Percentiles rank a stretch among this genome's conserved stretches.
Conservation (phyloP, 1,140 invertebrate genomes). For the Marisa cornuarietis region DNA sequence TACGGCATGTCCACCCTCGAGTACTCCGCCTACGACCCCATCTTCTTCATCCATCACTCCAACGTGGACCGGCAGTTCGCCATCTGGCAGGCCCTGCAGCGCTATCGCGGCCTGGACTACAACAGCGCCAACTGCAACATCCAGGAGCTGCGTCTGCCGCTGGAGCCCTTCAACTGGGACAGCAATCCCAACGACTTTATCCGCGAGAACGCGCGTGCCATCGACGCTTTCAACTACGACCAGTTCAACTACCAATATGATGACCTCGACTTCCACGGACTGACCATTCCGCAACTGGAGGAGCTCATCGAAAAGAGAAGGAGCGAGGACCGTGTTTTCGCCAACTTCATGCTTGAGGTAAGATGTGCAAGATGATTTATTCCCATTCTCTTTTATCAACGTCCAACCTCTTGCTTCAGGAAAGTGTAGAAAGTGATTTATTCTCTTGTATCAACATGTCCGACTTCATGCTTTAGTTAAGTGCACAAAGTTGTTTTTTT, state of each 20-base stretch:
- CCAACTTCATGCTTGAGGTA: constrained; percentile 16
- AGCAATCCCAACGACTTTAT: constrained; percentile 16
- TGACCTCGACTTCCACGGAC: constrained; percentile 29
- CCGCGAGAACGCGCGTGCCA: constrained; percentile 16
- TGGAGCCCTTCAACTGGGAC: constrained; percentile 30
- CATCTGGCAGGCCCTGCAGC: constrained; percentile 30
- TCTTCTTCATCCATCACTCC: constrained; percentile 19
- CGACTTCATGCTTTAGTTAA: too few species aligned
- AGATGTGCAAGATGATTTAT: neutral
- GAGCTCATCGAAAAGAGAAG: constrained; percentile 10
- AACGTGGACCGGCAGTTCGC: constrained; percentile 31
- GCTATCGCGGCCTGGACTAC: constrained; percentile 29
- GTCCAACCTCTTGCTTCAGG: neutral
- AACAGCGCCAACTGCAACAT: constrained; percentile 31
- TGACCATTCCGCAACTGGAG: constrained; percentile 26
- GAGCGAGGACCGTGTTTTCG: constrained; percentile 28
- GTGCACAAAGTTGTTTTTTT: too few species aligned
- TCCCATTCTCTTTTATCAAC: constrained; percentile 10
- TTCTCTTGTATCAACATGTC: too few species aligned
- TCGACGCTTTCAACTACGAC: constrained; percentile 29
- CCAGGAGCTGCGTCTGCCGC: constrained; percentile 23
- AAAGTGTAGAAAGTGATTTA: too few species aligned
- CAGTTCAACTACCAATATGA: constrained; percentile 29
- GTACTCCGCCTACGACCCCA: constrained; percentile 32
- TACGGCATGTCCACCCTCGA: constrained; percentile 31